Percentiles rank a stretch among this genome's conserved stretches.
phyloP scores from a whole-genome alignment of 2,113 vertebrate species.

The Petaurus breviceps region DNA sequence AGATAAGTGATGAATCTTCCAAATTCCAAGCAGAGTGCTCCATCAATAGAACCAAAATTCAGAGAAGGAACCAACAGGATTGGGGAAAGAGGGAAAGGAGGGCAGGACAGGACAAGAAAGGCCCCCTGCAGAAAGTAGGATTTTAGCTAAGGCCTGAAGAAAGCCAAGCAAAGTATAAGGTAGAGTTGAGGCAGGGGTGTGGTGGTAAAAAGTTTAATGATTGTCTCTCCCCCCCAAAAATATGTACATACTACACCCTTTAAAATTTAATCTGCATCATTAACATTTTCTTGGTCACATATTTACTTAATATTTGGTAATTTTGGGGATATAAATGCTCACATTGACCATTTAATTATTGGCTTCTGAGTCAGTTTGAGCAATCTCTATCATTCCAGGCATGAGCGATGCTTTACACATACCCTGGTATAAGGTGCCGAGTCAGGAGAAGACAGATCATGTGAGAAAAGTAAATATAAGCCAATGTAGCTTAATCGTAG shows the following conservation, averaged over 20 bases:
- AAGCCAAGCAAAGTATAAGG: too few species aligned
- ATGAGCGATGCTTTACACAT: background rate
- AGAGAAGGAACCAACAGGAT: background rate
- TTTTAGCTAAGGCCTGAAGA: background rate
- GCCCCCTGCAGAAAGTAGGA: background rate
- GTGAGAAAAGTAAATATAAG: background rate
- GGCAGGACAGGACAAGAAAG: background rate
- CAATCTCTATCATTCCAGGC: background rate
- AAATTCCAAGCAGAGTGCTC: too few species aligned
- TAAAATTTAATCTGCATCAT: background rate
- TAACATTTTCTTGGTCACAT: background rate
- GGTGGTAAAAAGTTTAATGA: background rate
- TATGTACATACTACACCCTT: background rate
- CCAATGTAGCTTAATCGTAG: background rate
- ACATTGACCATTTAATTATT: background rate
- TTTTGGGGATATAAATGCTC: background rate
- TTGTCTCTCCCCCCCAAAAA: background rate
- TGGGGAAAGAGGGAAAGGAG: too few species aligned
- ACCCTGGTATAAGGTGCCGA: background rate
- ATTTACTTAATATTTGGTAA: background rate
- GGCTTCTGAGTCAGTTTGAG: background rate
- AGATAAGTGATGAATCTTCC: too few species aligned
- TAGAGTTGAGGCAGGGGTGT: background rate
- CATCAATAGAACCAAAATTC: background rate
- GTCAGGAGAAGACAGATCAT: background rate